phyloP scores from a whole-genome alignment of 37 sponge, comb jelly and placozoan species.

The Beroe forskalii region DNA sequence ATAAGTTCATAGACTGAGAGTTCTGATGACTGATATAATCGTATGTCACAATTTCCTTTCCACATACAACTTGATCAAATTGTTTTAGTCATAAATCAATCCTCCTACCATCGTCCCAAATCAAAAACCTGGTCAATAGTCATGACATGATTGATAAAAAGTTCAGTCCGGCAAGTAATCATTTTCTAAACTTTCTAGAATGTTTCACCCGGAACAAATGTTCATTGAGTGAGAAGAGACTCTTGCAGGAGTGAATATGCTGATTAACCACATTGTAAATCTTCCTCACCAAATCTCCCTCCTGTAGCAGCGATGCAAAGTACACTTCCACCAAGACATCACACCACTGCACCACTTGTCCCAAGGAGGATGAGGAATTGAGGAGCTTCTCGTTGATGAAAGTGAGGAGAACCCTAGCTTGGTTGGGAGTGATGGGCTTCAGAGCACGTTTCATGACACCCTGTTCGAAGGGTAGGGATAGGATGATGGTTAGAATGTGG shows the following conservation, averaged over 20 bases:
- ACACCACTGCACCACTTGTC: slow-evolving; percentile 32
- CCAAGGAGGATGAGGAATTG: neutral
- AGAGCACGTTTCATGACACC: slow-evolving; percentile 27
- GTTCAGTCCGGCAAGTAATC: too few relatives aligned
- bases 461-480: slow-evolving; percentile 25
- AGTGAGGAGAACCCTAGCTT: slow-evolving; percentile 33
- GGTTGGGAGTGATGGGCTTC: neutral
- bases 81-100: too few relatives aligned
- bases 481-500: neutral
- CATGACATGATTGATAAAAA: too few relatives aligned
- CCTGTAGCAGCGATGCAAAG: neutral
- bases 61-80: too few relatives aligned
- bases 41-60: too few relatives aligned
- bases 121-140: too few relatives aligned
- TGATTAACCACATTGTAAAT: slow-evolving; percentile 28
- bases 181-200: slow-evolving; percentile 3
- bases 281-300: slow-evolving; percentile 47
- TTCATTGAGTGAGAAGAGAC: slow-evolving; percentile 26
- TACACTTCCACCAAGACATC: slow-evolving; percentile 37
- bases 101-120: too few relatives aligned
- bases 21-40: too few relatives aligned
- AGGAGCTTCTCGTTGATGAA: slow-evolving; percentile 1
- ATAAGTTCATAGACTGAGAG: too few relatives aligned
- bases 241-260: slow-evolving; percentile 19
- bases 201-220: slow-evolving; percentile 33